Evolutionary conservation across 2,797 vertebrate species (phyloP).

Genomic region (Spheniscus humboldti): DNA sequence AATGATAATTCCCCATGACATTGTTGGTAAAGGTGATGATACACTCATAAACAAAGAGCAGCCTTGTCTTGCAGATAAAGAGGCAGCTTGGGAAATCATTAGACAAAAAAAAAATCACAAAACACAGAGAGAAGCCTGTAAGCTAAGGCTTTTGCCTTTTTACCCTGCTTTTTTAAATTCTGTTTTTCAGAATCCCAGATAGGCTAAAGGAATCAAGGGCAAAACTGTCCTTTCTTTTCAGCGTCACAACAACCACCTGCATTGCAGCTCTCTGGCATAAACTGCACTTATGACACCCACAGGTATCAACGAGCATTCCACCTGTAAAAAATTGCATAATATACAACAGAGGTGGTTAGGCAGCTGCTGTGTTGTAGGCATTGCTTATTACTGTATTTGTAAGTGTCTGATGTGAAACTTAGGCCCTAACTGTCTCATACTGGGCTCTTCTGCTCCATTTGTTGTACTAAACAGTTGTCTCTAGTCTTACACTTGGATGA

Average conservation of each 20-base stretch:
- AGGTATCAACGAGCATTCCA: neutral
- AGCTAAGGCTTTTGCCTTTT: neutral
- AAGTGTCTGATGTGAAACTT: neutral
- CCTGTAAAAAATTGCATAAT: neutral
- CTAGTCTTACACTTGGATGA: neutral
- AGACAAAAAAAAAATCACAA: neutral
- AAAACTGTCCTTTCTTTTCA: neutral
- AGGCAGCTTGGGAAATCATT: conserved; percentile 10
- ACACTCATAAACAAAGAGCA: neutral
- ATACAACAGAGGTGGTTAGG: neutral
- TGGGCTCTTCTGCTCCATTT: neutral
- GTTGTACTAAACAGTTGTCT: neutral
- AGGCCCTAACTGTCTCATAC: neutral
- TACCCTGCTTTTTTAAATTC: neutral
- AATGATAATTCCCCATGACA: neutral
- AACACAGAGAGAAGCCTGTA: neutral
- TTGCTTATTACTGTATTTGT: neutral
- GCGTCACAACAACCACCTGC: neutral
- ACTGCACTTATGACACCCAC: neutral
- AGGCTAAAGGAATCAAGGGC: neutral
- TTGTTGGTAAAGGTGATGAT: neutral
- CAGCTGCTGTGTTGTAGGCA: neutral
- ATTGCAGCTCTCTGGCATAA: neutral
- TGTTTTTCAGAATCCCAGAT: neutral
- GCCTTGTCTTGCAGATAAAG: neutral